phyloP scores from a whole-genome alignment of 2,888 invertebrate genomes.

The Stenodema calcarata region DNA sequence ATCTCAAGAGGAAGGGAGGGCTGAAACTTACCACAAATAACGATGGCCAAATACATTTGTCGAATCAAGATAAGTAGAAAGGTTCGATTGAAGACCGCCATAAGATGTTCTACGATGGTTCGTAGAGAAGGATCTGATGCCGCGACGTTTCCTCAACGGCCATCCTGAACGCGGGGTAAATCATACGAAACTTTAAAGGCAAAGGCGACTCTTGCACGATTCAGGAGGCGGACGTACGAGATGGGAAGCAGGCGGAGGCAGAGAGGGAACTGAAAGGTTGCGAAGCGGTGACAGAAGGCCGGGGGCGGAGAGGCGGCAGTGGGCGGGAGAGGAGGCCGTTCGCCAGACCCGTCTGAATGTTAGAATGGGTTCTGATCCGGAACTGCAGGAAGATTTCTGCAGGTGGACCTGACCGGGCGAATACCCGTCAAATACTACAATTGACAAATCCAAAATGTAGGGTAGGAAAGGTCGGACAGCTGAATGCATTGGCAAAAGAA shows the following conservation, averaged over 20 bases:
- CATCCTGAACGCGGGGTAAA: neutral
- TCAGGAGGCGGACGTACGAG: neutral
- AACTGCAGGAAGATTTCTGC: no score
- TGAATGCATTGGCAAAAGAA: no score
- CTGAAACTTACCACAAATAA: conserved; percentile 23
- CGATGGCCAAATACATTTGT: conserved; percentile 44
- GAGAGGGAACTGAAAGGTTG: conserved; percentile 34
- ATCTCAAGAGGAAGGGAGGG: neutral
- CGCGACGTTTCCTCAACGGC: neutral
- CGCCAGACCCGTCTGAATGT: neutral
- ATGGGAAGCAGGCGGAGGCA: conserved; percentile 33
- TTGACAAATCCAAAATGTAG: no score
- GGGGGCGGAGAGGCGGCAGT: neutral
- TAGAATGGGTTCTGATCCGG: no score
- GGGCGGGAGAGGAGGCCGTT: neutral
- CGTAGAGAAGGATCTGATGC: neutral
- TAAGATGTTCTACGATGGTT: neutral
- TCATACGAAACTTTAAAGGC: neutral
- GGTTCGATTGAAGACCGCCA: conserved; percentile 32
- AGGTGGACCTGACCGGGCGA: no score
- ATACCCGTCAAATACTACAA: no score
- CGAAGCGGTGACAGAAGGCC: neutral
- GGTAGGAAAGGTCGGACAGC: no score
- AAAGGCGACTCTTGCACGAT: neutral
- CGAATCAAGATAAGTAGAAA: conserved; percentile 3